Conservation (phyloP, 2,888 invertebrate genomes). For the Phortica okadai region DNA sequence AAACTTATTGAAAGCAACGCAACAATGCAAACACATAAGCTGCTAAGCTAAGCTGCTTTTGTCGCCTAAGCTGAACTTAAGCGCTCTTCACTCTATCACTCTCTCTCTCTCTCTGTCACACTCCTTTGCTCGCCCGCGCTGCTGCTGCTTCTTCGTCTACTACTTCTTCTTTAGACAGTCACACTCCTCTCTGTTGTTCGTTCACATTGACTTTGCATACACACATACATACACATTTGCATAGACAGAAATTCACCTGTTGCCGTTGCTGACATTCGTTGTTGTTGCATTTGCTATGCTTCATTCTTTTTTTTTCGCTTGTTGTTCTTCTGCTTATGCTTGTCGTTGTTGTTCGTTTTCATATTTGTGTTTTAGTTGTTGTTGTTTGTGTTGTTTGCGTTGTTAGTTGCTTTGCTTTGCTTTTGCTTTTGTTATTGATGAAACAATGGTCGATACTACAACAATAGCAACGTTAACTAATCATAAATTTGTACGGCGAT, state of each 20-base stretch:
- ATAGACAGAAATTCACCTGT: slow-evolving; percentile 17
- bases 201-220: too few relatives aligned
- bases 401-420: slow-evolving; percentile 11
- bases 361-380: slow-evolving; percentile 12
- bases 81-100: background rate
- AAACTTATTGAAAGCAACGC: slow-evolving; percentile 54
- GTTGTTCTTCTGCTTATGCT: slow-evolving; percentile 51
- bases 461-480: slow-evolving; percentile 53
- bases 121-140: background rate
- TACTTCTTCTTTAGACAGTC: too few relatives aligned
- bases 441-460: slow-evolving; percentile 42
- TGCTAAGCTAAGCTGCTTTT: slow-evolving; percentile 63
- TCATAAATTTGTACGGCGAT: slow-evolving; percentile 69
- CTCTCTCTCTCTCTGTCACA: background rate
- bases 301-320: background rate
- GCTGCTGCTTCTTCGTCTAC: too few relatives aligned
- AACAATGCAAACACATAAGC: background rate
- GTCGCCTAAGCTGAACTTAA: background rate
- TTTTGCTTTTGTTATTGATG: slow-evolving; percentile 36
- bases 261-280: slow-evolving; percentile 44
- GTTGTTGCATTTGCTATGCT: slow-evolving; percentile 42
- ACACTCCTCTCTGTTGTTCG: too few relatives aligned
- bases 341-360: slow-evolving; percentile 29
- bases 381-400: background rate
- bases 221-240: too few relatives aligned